Conservation (phyloP, 2,888 invertebrate species). For the Auanema freiburgensis region DNA sequence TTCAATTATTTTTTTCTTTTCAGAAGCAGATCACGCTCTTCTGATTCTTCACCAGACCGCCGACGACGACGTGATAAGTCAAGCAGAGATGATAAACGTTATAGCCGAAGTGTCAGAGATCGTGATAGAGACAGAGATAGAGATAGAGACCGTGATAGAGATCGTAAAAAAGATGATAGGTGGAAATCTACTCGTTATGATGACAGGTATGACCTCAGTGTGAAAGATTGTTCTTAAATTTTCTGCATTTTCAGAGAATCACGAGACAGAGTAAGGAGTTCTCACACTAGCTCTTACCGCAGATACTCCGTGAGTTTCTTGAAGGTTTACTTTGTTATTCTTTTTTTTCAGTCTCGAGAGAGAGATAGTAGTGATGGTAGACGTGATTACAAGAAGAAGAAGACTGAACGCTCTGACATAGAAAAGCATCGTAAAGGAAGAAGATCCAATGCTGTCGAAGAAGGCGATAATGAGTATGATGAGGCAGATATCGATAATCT, state of each 20-base stretch:
- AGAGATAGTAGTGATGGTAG: conserved; percentile 3
- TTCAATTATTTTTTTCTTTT: not conserved
- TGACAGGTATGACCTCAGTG: not conserved
- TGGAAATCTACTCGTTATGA: not conserved
- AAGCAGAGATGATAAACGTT: not conserved
- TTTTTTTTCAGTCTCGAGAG: not conserved
- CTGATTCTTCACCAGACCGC: conserved; percentile 5
- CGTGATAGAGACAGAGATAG: conserved; percentile 11
- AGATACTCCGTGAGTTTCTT: too few relatives aligned
- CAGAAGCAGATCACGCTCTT: conserved; percentile 4
- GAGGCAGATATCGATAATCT: conserved; percentile 25
- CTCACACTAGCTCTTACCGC: too few relatives aligned
- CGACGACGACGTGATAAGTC: conserved; percentile 2
- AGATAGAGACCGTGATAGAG: conserved; percentile 16
- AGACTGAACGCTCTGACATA: not conserved
- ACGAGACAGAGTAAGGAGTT: not conserved
- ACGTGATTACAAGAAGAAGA: conserved; percentile 1
- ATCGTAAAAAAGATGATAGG: conserved; percentile 8
- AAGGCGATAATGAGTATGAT: conserved; percentile 10
- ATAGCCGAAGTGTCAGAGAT: not conserved
- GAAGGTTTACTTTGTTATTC: not conserved
- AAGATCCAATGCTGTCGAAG: not conserved
- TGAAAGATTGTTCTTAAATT: too few relatives aligned
- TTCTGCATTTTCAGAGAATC: conserved; percentile 5
- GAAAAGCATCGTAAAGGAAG: conserved; percentile 5